Evolutionary conservation across 2,797 vertebrate species (phyloP).

Genomic region (Pangasius mekongensis): DNA sequence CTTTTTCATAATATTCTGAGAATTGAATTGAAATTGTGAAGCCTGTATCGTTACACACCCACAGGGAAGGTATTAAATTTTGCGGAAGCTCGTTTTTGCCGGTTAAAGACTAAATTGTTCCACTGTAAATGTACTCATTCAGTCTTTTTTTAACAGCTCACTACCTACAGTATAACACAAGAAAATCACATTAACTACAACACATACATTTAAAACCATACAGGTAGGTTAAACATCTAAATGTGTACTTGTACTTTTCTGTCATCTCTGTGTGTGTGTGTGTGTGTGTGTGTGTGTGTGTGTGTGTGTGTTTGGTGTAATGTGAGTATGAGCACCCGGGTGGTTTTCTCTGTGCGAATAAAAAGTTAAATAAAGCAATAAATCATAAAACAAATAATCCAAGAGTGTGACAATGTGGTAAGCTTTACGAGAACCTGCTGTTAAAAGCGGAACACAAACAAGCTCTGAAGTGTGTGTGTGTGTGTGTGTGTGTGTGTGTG

Average conservation of each 20-base stretch:
- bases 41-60: neutral
- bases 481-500: slow-evolving; percentile 27
- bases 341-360: neutral
- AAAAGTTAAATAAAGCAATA: slow-evolving; percentile 22
- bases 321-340: neutral
- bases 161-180: neutral
- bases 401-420: neutral
- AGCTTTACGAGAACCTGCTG: slow-evolving; percentile 1
- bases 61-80: neutral
- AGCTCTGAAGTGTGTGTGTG: slow-evolving; percentile 23
- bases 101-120: neutral
- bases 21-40: neutral
- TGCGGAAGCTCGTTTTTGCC: neutral
- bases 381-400: slow-evolving; percentile 6
- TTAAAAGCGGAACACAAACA: slow-evolving; percentile 6
- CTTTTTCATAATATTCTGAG: neutral
- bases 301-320: neutral
- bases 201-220: neutral
- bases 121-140: neutral
- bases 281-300: neutral
- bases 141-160: neutral
- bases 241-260: neutral
- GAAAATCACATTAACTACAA: neutral
- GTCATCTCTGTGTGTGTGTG: neutral
- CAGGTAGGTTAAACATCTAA: neutral